These are phyloP conservation scores for Dufourea novaeangliae DNA, from an alignment of 1,140 invertebrate species.

Conservation along the genomic window DNA sequence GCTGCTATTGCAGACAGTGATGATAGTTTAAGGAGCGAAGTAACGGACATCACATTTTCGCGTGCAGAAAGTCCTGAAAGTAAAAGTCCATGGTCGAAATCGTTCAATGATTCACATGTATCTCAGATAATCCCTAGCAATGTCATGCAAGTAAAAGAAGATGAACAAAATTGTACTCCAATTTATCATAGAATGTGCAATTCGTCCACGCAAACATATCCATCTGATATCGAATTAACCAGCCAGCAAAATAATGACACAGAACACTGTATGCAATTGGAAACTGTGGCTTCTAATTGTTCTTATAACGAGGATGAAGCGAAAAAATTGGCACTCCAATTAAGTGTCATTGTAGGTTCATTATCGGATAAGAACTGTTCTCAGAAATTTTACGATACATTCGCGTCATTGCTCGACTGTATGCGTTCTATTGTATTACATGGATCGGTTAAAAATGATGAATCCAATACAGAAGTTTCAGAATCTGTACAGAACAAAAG, in stretches of 20 bases:
- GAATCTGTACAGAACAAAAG: neutral
- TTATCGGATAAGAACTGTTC: slow-evolving; percentile 67
- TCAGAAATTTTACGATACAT: slow-evolving; percentile 65
- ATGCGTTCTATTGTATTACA: slow-evolving; percentile 66
- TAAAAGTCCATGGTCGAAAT: neutral
- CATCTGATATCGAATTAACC: neutral
- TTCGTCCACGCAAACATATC: slow-evolving; percentile 16
- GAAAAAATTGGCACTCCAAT: slow-evolving; percentile 64
- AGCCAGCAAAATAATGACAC: neutral
- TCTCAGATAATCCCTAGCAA: too few species aligned
- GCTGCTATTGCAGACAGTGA: slow-evolving; percentile 74
- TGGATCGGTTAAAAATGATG: neutral
- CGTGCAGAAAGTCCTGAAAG: neutral
- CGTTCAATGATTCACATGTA: neutral
- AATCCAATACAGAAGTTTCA: neutral
- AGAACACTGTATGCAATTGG: neutral
- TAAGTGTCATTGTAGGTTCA: slow-evolving; percentile 64
- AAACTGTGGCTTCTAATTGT: neutral
- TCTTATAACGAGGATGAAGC: neutral
- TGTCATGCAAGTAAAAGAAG: neutral
- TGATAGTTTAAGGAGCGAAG: slow-evolving; percentile 73
- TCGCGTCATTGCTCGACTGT: slow-evolving; percentile 66
- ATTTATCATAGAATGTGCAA: neutral
- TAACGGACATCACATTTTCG: slow-evolving; percentile 63
- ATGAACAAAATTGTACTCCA: neutral